Evolutionary conservation across 2,113 vertebrate species (phyloP), one percentile per base, ranked within the genome.

Genomic region (Apteryx owenii): DNA sequence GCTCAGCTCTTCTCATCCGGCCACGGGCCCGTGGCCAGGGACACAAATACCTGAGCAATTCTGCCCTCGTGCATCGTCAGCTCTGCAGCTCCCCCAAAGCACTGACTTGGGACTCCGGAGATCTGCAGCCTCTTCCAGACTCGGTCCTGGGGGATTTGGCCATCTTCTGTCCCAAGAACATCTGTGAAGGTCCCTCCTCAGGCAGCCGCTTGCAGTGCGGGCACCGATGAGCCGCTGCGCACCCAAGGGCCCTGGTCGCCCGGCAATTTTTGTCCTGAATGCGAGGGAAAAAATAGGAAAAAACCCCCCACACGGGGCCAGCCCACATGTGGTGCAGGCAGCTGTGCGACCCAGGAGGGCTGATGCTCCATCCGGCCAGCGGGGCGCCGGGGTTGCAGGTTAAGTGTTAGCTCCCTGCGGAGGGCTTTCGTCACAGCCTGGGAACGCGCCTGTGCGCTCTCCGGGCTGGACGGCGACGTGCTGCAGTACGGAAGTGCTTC

Each of bases 221-320:
- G 31, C 48, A 31, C 17, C 36, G 42, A 26, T 16, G 13, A 29
- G 56, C 18, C 16, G 8, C 48, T 82, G 54, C 33, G 13, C 48
- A 62, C 33, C 12, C 40, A 22, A 54, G 18, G 69, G 28, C 25
- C 12, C 21, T 2, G 2, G 16, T 18, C 2, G 1, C 28, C 29
- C 58, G 14, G 25, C 0, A 0, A 69, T 9, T 82, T 9, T 89
- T n/a, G 48, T 60, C 85, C 33, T 0, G 5, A 78, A 64, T 2
- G 3, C 29, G 44, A 26, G 38, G 17, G 60, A 62, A 22, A n/a
- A 79, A 81, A 61, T 12, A 66, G 44, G 50, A 42, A 81, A 61
- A 48, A 17, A 5, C 9, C 42, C 33, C 19, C 26, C 0, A 0
- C 73, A 42, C 56, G 16, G 0, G 2, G 22, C 36, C 70, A 73